phyloP scores from a whole-genome alignment of 2,888 invertebrate species.

The Nomada lathburiana region DNA sequence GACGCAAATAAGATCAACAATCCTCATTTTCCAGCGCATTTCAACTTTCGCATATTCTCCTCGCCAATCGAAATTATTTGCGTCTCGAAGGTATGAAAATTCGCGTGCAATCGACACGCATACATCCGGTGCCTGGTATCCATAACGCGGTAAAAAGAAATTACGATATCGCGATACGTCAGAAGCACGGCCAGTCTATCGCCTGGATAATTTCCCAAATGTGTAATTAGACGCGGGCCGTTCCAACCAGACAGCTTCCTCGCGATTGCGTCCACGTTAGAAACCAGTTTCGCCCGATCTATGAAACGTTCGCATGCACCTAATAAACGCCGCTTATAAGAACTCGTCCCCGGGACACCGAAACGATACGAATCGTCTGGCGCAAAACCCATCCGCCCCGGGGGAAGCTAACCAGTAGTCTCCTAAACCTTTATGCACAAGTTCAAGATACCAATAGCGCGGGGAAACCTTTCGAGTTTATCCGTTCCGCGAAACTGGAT shows the following conservation, averaged over 20 bases:
- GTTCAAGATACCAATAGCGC: constrained; percentile 34
- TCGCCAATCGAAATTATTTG: no score
- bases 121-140: no score
- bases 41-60: no score
- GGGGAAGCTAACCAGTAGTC: neutral
- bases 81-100: no score
- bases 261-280: constrained; percentile 43
- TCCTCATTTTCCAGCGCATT: no score
- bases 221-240: constrained; percentile 34
- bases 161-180: no score
- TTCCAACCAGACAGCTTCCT: neutral
- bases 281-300: constrained; percentile 64
- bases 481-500: constrained; percentile 70
- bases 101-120: no score
- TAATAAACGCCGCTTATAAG: neutral
- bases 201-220: neutral
- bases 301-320: constrained; percentile 16
- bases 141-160: no score
- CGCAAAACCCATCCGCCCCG: neutral
- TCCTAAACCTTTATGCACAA: constrained; percentile 28
- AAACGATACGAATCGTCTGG: constrained; percentile 52
- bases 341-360: constrained; percentile 44
- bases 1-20: no score
- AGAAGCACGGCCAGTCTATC: no score
- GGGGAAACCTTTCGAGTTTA: constrained; percentile 61